Conservation (phyloP, 2,797 vertebrate species). For the Thripadectes ignobilis region DNA sequence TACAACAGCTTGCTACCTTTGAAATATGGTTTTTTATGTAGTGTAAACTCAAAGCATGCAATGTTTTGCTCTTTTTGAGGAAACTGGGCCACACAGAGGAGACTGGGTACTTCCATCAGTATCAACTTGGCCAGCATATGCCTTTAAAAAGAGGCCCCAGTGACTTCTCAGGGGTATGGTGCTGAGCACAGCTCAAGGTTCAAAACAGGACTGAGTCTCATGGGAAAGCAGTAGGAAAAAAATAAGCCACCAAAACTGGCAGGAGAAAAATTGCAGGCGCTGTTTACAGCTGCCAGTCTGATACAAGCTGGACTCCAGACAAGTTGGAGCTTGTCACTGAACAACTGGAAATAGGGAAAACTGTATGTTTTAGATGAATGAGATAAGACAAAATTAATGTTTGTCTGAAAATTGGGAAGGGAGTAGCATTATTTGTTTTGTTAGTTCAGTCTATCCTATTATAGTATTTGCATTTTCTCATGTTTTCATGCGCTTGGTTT, state of each 20-base stretch:
- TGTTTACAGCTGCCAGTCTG: background rate
- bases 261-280: background rate
- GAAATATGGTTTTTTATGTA: fast-evolving
- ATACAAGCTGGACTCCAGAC: background rate
- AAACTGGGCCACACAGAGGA: background rate
- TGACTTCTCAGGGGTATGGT: background rate
- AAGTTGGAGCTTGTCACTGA: background rate
- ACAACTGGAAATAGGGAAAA: background rate
- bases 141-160: background rate
- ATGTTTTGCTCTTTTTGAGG: background rate
- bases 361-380: background rate
- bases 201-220: fast-evolving
- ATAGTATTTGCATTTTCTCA: background rate
- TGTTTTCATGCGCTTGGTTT: background rate
- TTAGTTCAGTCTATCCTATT: background rate
- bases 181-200: background rate
- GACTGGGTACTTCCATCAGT: fast-evolving
- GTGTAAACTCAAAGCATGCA: background rate
- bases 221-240: background rate
- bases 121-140: background rate
- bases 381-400: background rate
- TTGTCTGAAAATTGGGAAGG: background rate
- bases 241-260: background rate
- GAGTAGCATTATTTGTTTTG: background rate
- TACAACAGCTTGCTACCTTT: background rate